Evolutionary conservation across 2,888 invertebrate species (phyloP).

Genomic region (Flexamia atlantica): DNA sequence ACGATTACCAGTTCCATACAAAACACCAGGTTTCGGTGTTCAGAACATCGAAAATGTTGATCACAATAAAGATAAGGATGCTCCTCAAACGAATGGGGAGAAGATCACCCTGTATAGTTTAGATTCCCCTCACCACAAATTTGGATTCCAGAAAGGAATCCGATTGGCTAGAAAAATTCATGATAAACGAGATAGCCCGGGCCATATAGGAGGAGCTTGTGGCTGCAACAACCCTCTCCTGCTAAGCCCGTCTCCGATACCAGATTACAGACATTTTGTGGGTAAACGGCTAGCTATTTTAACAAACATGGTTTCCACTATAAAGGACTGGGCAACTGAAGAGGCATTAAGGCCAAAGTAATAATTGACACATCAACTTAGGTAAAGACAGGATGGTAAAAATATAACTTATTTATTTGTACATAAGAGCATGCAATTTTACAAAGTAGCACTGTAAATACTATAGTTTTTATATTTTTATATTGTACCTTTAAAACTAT

Average conservation of each 20-base stretch:
- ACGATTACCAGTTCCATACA: slow-evolving; percentile 5
- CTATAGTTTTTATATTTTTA: too few relatives aligned
- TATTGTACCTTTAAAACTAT: too few relatives aligned
- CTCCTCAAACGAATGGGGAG: neutral
- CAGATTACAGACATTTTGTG: slow-evolving; percentile 25
- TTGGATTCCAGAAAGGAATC: neutral
- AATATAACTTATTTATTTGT: too few relatives aligned
- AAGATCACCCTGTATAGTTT: neutral
- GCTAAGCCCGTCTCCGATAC: neutral
- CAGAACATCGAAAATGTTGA: neutral
- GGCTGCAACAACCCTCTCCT: slow-evolving; percentile 10
- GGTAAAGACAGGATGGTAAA: too few relatives aligned
- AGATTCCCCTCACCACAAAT: neutral
- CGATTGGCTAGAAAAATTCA: neutral
- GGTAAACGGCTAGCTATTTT: slow-evolving; percentile 24
- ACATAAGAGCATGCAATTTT: too few relatives aligned
- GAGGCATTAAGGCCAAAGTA: neutral
- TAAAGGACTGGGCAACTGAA: slow-evolving; percentile 21
- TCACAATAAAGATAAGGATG: neutral
- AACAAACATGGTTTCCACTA: slow-evolving; percentile 33
- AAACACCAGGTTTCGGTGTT: neutral
- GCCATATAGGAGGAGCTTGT: neutral
- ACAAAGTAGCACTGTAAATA: too few relatives aligned
- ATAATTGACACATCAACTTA: neutral
- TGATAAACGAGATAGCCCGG: neutral